A percentile compares a stretch with the other conserved stretches of the same genome.
These are phyloP conservation scores for Ornithoptera priamus DNA, from an alignment of 2,888 invertebrate genomes.

Conservation along the genomic window DNA sequence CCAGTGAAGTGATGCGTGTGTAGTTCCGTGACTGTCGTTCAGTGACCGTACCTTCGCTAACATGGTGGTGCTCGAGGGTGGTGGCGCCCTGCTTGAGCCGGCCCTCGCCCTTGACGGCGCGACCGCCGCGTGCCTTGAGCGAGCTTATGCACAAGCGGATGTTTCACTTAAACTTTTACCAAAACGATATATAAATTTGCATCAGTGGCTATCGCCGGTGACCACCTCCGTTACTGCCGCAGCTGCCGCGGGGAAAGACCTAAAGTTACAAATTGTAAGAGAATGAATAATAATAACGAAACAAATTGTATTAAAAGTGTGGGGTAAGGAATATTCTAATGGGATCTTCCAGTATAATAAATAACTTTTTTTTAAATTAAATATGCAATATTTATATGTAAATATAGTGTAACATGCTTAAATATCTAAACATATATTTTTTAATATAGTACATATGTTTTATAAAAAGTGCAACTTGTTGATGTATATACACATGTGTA, in stretches of 20 bases:
- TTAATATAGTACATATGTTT: too few species aligned
- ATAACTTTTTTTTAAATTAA: neutral
- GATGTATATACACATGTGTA: too few species aligned
- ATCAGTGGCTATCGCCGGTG: conserved; percentile 93
- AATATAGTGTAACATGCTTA: too few species aligned
- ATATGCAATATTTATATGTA: too few species aligned
- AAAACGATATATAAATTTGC: conserved; percentile 93
- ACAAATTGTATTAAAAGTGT: conserved; percentile 4
- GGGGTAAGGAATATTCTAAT: conserved; percentile 5
- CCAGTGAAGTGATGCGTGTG: conserved; percentile 55
- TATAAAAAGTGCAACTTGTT: too few species aligned
- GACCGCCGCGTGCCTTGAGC: conserved; percentile 85
- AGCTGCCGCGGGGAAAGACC: conserved; percentile 85
- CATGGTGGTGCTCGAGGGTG: conserved; percentile 78
- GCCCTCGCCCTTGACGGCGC: conserved; percentile 87
- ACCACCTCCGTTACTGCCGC: conserved; percentile 77
- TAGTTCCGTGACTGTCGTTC: conserved; percentile 47
- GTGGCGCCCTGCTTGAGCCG: conserved; percentile 74
- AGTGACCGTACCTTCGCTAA: conserved; percentile 49
- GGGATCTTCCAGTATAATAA: conserved; percentile 14
- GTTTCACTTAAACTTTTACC: conserved; percentile 94
- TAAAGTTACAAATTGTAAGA: conserved; percentile 87
- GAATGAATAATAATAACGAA: neutral
- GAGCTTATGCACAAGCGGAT: conserved; percentile 89
- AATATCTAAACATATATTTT: too few species aligned